Base-by-base conservation (phyloP, 2,888 invertebrate species). In the Dyspetes luteomarginatus region DNA sequence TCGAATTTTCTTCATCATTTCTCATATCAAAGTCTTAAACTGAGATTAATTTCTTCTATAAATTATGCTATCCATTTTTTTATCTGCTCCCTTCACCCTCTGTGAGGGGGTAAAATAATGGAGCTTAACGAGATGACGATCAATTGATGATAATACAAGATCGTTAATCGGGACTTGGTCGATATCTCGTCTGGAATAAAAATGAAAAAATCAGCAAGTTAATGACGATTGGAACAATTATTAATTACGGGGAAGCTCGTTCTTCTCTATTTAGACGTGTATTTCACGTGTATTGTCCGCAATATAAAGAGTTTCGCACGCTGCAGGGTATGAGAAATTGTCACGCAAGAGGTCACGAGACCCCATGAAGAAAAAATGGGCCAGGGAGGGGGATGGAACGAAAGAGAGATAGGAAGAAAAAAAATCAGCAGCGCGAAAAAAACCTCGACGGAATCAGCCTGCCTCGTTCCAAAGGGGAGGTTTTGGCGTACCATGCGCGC, bases 261-360 rank as follows among this genome's bases (percentile, higher is more conserved):
- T 2, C 4, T 0, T 36, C 36, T 5, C 36, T 5, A 36, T 36
- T 36, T 9, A 5, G 9, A 9, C 41, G 60, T 9, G 60, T 65
- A 22, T 45, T 43, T 26, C 36, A 9, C n/a, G 19, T 12, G 17
- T 28, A 50, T 67, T 43, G 36, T 60, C 15, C 60, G 30, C 17
- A 19, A n/a, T n/a, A n/a, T n/a, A n/a, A n/a, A 24, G 1, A 17
- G 26, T 56, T 65, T 50, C 67, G 9, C 26, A 48, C 56, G 7
- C 9, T 36, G 62, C 15, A 17, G 64, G 50, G 15, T 52, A 48
- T 52, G 30, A 12, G 41, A 56, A 76, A 60, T 55, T 43, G 48
- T n/a, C 48, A 67, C 30, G 74, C 74, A 9, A 45, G 65, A 65
- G 55, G 74, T 74, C 65, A 74, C 73, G 55, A 52, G 55, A n/a